phyloP scores from a whole-genome alignment of 2,888 invertebrate species.

The Laothoe populi region DNA sequence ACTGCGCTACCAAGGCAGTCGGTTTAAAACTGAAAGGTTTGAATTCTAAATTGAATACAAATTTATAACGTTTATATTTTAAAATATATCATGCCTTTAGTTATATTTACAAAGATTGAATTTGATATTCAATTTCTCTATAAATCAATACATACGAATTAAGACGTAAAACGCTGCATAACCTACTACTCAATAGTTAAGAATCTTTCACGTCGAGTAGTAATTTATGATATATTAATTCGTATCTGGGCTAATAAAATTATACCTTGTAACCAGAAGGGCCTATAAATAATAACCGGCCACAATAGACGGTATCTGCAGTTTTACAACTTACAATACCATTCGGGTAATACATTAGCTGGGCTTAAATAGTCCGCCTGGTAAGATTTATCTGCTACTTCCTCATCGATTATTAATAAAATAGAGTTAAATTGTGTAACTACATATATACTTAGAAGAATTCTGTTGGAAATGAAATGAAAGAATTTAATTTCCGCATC shows the following conservation, averaged over 20 bases:
- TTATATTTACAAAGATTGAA: no score
- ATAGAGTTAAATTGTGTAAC: slow-evolving; percentile 13
- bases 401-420: slow-evolving; percentile 14
- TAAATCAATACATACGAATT: no score
- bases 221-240: slow-evolving; percentile 7
- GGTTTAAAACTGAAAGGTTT: no score
- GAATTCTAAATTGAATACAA: no score
- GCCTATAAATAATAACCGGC: slow-evolving; percentile 3
- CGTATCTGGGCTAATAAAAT: slow-evolving; percentile 14
- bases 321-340: slow-evolving; percentile 17
- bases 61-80: no score
- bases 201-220: background rate
- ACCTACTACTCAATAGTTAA: background rate
- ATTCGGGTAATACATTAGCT: slow-evolving; percentile 16
- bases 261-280: slow-evolving; percentile 15
- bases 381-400: slow-evolving; percentile 11
- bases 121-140: no score
- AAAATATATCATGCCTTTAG: no score
- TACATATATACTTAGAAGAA: background rate
- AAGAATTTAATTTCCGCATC: background rate
- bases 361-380: slow-evolving; percentile 8
- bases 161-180: background rate
- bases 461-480: background rate
- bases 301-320: background rate
- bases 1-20: no score